phyloP scores from a whole-genome alignment of 1,140 invertebrate species.

The Euborellia annulipes region DNA sequence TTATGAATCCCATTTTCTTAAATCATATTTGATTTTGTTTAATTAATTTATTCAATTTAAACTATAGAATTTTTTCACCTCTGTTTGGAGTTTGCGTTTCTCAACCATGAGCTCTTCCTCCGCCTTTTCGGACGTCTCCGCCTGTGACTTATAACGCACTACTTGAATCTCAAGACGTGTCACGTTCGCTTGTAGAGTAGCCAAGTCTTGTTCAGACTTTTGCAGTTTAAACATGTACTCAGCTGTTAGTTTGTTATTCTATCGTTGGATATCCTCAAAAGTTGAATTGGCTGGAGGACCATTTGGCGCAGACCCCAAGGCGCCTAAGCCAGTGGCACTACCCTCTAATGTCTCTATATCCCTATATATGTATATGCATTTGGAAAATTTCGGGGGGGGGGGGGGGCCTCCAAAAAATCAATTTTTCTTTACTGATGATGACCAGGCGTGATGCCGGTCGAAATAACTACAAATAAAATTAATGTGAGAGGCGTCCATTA shows the following conservation, averaged over 20 bases:
- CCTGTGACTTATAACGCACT: slow-evolving; percentile 76
- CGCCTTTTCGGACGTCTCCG: slow-evolving; percentile 84
- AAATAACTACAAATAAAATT: no score
- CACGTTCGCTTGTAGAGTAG: slow-evolving; percentile 74
- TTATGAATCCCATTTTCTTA: no score
- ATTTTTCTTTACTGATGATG: no score
- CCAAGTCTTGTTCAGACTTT: slow-evolving; percentile 92
- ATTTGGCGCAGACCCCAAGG: slow-evolving; percentile 23
- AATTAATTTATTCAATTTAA: not conserved
- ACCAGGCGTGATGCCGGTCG: no score
- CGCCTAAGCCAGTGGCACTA: slow-evolving; percentile 11
- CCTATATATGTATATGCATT: no score
- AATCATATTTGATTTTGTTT: no score
- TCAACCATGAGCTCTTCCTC: slow-evolving; percentile 94
- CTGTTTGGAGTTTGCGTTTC: slow-evolving; percentile 85
- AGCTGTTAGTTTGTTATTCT: slow-evolving; percentile 44
- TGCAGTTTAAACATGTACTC: slow-evolving; percentile 89
- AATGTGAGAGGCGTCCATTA: no score
- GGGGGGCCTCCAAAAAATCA: no score
- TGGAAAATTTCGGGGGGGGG: no score
- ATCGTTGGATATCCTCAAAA: slow-evolving; percentile 34
- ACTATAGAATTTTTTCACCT: slow-evolving; percentile 41
- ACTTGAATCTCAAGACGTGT: slow-evolving; percentile 91
- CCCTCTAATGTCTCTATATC: no score
- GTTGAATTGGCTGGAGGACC: slow-evolving; percentile 34